Conservation (phyloP, 2,888 invertebrate genomes). For the Rhagium mordax region DNA sequence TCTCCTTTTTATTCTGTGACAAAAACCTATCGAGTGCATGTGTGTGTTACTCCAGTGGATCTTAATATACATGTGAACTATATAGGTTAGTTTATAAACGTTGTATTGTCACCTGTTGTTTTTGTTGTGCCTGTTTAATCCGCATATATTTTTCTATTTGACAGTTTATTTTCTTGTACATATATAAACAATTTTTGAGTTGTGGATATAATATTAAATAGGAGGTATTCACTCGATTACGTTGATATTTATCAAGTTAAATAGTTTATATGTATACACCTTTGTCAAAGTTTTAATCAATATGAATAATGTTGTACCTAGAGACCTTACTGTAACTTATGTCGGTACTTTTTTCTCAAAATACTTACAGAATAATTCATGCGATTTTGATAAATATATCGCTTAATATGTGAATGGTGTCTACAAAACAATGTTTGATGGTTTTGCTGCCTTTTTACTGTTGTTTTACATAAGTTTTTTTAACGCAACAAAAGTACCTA, state of each 20-base stretch:
- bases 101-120: constrained; percentile 51
- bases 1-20: constrained; percentile 25
- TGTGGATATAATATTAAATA: neutral
- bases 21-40: constrained; percentile 36
- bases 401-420: too few relatives aligned
- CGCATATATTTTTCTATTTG: constrained; percentile 10
- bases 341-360: too few relatives aligned
- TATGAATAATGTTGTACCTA: neutral
- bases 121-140: constrained; percentile 27
- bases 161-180: neutral
- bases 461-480: neutral
- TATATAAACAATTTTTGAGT: neutral
- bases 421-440: neutral
- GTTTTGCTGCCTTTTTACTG: neutral
- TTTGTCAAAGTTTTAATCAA: neutral
- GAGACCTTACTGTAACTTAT: neutral
- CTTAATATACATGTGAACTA: constrained; percentile 52
- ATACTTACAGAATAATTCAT: too few relatives aligned
- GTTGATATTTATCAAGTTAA: neutral
- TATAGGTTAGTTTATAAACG: constrained; percentile 55
- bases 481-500: too few relatives aligned
- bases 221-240: neutral
- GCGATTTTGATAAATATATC: too few relatives aligned
- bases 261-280: neutral
- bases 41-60: constrained; percentile 38